Percentiles rank a stretch among this genome's conserved stretches.
Conservation (phyloP, 2,113 vertebrate genomes). For the Odontesthes bonariensis region DNA sequence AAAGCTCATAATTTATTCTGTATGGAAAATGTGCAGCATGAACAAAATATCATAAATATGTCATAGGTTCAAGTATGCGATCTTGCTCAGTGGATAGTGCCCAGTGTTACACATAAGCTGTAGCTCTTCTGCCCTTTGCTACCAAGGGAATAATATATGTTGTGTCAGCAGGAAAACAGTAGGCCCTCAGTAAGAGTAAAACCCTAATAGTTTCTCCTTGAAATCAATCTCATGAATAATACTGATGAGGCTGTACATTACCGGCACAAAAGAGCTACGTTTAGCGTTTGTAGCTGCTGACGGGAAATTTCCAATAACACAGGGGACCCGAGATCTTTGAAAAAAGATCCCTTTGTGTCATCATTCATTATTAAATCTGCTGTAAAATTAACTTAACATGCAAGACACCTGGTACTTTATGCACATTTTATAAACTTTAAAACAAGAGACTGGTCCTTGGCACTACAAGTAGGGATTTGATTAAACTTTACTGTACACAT, state of each 20-base stretch:
- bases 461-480: conserved; percentile 43
- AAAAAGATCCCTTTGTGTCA: conserved; percentile 14
- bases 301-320: conserved; percentile 6
- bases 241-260: conserved; percentile 16
- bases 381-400: conserved; percentile 25
- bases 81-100: conserved; percentile 11
- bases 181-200: conserved; percentile 25
- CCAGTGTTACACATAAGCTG: conserved; percentile 22
- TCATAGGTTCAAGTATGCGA: conserved; percentile 9
- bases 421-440: conserved; percentile 43
- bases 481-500: conserved; percentile 30
- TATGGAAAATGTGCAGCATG: conserved; percentile 16
- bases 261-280: conserved; percentile 8
- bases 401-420: conserved; percentile 2
- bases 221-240: conserved; percentile 26
- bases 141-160: conserved; percentile 3
- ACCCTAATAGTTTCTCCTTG: conserved; percentile 12
- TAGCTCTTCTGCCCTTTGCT: conserved; percentile 41
- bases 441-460: conserved; percentile 30
- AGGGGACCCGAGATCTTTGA: accelerated
- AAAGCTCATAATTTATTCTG: conserved; percentile 13
- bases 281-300: conserved; percentile 11
- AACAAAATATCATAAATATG: background rate
- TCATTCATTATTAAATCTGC: conserved; percentile 3
- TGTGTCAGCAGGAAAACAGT: conserved; percentile 17